Conservation (phyloP, 2,113 vertebrate genomes). For the Dunckerocampus dactyliophorus region DNA sequence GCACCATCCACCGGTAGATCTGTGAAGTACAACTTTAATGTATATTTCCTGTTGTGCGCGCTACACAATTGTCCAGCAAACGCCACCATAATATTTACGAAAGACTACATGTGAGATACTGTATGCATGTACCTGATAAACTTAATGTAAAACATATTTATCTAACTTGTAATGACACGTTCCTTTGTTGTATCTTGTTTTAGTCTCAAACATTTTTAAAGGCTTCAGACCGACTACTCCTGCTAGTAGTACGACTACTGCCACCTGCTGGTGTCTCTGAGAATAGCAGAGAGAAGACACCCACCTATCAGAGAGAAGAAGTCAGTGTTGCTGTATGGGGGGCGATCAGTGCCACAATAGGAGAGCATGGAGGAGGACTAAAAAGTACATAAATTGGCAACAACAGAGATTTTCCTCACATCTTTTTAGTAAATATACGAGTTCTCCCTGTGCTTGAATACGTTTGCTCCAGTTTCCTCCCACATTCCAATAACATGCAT, state of each 20-base stretch:
- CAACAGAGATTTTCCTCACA: no score
- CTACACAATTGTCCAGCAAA: no score
- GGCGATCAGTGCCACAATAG: slow-evolving; percentile 32
- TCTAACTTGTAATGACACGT: neutral
- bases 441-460: no score
- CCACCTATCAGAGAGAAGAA: slow-evolving; percentile 51
- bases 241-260: slow-evolving; percentile 6
- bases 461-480: no score
- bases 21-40: slow-evolving; percentile 35
- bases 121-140: no score
- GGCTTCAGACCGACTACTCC: neutral
- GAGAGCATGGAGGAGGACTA: neutral
- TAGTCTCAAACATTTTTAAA: slow-evolving; percentile 18
- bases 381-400: no score
- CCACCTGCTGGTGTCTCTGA: slow-evolving; percentile 39
- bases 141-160: no score
- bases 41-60: neutral
- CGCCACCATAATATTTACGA: no score
- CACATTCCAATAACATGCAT: no score
- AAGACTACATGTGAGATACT: no score
- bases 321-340: slow-evolving; percentile 61
- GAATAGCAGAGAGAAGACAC: neutral
- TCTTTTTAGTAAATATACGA: no score
- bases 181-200: neutral
- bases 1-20: slow-evolving; percentile 51